Percentiles rank a stretch among this genome's conserved stretches.
phyloP scores from a whole-genome alignment of 2,888 invertebrate genomes.

The Drosophila paracracens region DNA sequence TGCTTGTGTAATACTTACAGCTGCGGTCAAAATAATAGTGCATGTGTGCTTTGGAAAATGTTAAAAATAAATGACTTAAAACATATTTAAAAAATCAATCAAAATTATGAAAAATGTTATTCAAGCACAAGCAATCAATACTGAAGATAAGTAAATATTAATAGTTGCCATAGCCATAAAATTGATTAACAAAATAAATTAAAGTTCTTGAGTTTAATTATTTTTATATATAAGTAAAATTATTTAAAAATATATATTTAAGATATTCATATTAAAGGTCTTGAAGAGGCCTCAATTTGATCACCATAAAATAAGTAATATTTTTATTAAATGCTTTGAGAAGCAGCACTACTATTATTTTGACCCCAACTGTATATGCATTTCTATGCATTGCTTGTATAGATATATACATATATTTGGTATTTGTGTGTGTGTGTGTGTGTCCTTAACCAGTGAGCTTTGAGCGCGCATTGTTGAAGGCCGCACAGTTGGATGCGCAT shows the following conservation, averaged over 20 bases:
- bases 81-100: not conserved
- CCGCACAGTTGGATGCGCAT: not conserved
- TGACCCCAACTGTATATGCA: not conserved
- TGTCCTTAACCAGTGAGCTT: not conserved
- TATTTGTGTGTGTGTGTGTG: not conserved
- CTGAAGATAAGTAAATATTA: not conserved
- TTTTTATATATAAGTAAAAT: not conserved
- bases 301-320: not conserved
- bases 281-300: not conserved
- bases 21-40: not conserved
- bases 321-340: not conserved
- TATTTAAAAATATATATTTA: not conserved
- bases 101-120: not conserved
- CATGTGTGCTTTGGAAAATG: not conserved
- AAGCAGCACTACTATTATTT: not conserved
- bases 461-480: not conserved
- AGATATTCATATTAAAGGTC: not conserved
- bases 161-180: not conserved
- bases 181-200: not conserved
- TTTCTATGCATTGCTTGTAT: not conserved
- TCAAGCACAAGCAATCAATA: not conserved
- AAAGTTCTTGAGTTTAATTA: not conserved
- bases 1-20: conserved; percentile 1
- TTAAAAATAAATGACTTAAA: not conserved
- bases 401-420: not conserved